Conservation (phyloP, 2,113 vertebrate genomes). For the Eretmodus cyanostictus region DNA sequence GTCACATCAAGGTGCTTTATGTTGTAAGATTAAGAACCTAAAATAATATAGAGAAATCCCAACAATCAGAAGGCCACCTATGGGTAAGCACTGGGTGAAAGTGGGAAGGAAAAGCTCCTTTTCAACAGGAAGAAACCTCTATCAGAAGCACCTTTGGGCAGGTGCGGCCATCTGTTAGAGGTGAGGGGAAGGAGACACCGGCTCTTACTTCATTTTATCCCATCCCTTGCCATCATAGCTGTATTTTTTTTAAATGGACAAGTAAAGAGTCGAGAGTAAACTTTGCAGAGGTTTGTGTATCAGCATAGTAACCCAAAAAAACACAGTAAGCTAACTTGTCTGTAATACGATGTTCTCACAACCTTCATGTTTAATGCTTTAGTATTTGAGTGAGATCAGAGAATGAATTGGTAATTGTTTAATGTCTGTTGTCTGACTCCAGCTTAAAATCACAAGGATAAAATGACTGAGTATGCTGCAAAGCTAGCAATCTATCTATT, state of each 20-base stretch:
- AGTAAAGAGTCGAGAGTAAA: not conserved
- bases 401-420: not conserved
- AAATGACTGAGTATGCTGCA: not conserved
- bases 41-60: not conserved
- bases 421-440: not conserved
- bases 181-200: not conserved
- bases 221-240: not conserved
- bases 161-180: not conserved
- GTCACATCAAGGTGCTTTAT: not conserved
- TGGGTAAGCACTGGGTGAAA: not conserved
- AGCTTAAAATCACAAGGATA: not conserved
- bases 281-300: not conserved
- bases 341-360: not conserved
- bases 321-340: not conserved
- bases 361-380: not conserved
- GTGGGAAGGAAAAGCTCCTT: not conserved
- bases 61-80: not conserved
- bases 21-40: not conserved
- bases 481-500: not conserved
- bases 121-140: not conserved
- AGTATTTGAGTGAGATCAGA: not conserved
- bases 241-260: not conserved
- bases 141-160: not conserved
- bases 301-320: not conserved
- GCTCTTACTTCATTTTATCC: not conserved